Evolutionary conservation across 2,113 vertebrate genomes (phyloP), one percentile per base, ranked within the genome.

Genomic region (Ginglymostoma cirratum): DNA sequence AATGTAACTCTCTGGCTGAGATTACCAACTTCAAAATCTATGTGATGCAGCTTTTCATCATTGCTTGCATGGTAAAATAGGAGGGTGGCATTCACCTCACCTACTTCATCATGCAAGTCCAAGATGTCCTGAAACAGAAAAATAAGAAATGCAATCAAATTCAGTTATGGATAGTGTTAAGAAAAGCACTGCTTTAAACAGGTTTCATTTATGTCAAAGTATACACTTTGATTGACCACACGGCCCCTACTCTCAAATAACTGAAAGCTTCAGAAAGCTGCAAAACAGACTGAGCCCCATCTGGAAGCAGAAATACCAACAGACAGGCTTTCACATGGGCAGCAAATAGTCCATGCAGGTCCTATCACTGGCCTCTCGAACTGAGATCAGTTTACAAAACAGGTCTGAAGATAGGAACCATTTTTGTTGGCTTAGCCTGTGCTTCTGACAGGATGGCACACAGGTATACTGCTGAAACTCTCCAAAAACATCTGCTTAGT

Each of bases 121-220:
- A 97, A 97, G 96, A 97, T 97, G 96, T 97, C 97, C 98, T 98
- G 97, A 96, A 97, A 97, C 65, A 97, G 97, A 96, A 96, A 96
- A 96, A 34, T 5, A 96, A 87, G 5, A 96, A 69, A 87, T 69
- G 96, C 96, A 96, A 66, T 86, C 76, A 96, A 2, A 10, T 6
- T 42, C 48, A 96, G 96, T 96, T 87, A 24, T 96, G 94, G 96
- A 89, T 48, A 55, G 48, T 12, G 24, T 30, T 52, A 24, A 55
- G 2, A 89, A 89, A 89, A 30, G 8, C 24, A 55, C 30, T 89
- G 48, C 86, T 89, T 89, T 48, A 87, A 55, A 10, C 45, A 30
- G 6, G 24, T 55, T 55, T 87, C 23, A 89, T 24, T 89, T 55
- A 30, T 30, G 23, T 24, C 1, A 67, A 66, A 24, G 19, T 66